Evolutionary conservation across 2,888 invertebrate species (phyloP), one percentile per base, ranked within the genome.

Genomic region (Apocheima hispidaria): DNA sequence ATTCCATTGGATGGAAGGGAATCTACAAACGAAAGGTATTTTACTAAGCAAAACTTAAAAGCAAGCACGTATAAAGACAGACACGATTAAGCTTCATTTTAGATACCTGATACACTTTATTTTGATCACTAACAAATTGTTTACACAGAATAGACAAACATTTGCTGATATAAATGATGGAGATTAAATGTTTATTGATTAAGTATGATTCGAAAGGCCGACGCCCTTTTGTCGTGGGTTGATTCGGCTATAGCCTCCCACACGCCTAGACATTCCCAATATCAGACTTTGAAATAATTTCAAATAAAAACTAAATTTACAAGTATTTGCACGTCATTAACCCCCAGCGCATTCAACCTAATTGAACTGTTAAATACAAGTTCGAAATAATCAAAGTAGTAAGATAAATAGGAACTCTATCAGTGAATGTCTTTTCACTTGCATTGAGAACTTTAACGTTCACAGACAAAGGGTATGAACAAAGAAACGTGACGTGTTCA

Each of bases 401-500:
- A 14, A 38, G 12, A 41, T 41, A 41, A n/a, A 30, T 46, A 46
- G 10, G 10, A 16, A 14, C 16, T 44, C 21, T 23, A 38, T 12
- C 28, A 16, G 30, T 48, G 30, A 48, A 51, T 58, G 33, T 46
- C 30, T 38, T 46, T 4, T 40, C 21, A 23, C 26, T 23, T 35
- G 35, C 41, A n/a, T n/a, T n/a, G n/a, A 20, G 14, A 35, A 38
- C 35, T 55, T 48, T 44, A 36, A 40, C 40, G 33, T 53, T 41
- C 33, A 35, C 20, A 38, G 7, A 61, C 51, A 55, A 60, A 46
- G 55, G 30, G 30, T 14, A 40, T 21, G 41, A 63, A 69, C 66
- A 69, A 67, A 67, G 63, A 62, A 63, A 53, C 55, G 18, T 54
- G 57, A 51, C 56, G 57, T 49, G 40, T 41, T 56, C 14, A 35